phyloP scores from a whole-genome alignment of 2,113 vertebrate genomes.

The Athene cunicularia region DNA sequence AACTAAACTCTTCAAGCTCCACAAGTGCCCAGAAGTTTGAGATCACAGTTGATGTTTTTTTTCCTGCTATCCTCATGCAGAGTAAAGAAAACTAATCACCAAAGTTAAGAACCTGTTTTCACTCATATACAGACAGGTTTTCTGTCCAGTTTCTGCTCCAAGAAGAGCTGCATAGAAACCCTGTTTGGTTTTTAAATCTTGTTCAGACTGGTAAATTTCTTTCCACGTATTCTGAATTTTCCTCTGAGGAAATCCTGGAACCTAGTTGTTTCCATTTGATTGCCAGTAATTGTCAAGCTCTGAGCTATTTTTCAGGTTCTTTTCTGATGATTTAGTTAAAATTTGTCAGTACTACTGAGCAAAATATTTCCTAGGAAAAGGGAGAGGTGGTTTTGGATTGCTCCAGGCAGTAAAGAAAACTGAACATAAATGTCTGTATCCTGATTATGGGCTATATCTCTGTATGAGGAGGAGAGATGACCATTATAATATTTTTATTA shows the following conservation, averaged over 20 bases:
- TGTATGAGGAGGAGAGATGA: not conserved
- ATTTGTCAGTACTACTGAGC: not conserved
- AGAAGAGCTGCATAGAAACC: not conserved
- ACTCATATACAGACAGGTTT: not conserved
- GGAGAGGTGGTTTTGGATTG: not conserved
- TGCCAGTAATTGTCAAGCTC: not conserved
- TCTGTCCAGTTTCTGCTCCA: not conserved
- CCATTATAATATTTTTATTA: not conserved
- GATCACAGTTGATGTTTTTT: not conserved
- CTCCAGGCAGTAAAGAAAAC: not conserved
- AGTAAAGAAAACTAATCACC: not conserved
- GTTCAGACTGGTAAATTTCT: not conserved
- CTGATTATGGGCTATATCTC: not conserved
- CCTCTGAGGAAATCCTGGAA: not conserved
- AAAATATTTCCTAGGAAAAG: not conserved
- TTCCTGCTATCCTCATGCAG: not conserved
- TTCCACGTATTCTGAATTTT: not conserved
- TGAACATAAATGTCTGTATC: not conserved
- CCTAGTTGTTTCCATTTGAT: not conserved
- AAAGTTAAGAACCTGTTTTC: not conserved
- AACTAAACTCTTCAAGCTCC: not conserved
- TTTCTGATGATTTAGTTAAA: not conserved
- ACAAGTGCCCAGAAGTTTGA: not conserved
- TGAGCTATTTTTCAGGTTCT: not conserved
- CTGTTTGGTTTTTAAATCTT: not conserved